Evolutionary conservation across 2,797 vertebrate species (phyloP), one percentile per base, ranked within the genome.

Genomic region (Avahi laniger): DNA sequence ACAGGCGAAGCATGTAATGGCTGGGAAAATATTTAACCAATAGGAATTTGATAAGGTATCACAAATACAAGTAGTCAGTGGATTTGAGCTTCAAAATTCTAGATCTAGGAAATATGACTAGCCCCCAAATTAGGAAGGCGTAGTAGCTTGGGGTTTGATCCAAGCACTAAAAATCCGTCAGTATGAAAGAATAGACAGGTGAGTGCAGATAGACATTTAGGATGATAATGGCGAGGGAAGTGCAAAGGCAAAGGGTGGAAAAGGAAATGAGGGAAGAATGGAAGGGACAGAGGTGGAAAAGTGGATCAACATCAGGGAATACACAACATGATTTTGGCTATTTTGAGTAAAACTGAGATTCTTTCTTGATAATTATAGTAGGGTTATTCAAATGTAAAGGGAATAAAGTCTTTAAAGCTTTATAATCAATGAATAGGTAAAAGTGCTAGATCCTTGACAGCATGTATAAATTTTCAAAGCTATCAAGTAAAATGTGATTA

Each of bases 81-180:
- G 7, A 24, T 72, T 83, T 69, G 57, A 80, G 14, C 30, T 85
- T 85, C 52, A 57, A 87, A 50, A 41, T 65, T 73, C 54, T 52
- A 73, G 63, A 84, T 67, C 2, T 24, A 70, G 11, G 1, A 69
- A 83, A 86, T 96, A 73, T 85, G 22, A 79, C 57, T 90, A 63
- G 24, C 7, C 22, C n/a, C 28, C 35, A 61, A 73, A 63, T 46
- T 48, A 88, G 41, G 52, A 52, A 30, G 41, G 15, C n/a, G 15
- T 43, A 5, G 1, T 54, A 63, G n/a, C 24, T 59, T 46, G 48
- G 5, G 5, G 43, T 70, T 90, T 94, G 61, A 75, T 79, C 18
- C 26, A 65, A 90, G 28, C 15, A 57, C 73, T 63, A 87, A 43
- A 96, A 93, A 92, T 92, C 12, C 38, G 63, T 87, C 52, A 83